Percentiles rank a stretch among this genome's conserved stretches.
Evolutionary conservation across 1,140 invertebrate genomes (phyloP).

Genomic region (Conus betulinus): DNA sequence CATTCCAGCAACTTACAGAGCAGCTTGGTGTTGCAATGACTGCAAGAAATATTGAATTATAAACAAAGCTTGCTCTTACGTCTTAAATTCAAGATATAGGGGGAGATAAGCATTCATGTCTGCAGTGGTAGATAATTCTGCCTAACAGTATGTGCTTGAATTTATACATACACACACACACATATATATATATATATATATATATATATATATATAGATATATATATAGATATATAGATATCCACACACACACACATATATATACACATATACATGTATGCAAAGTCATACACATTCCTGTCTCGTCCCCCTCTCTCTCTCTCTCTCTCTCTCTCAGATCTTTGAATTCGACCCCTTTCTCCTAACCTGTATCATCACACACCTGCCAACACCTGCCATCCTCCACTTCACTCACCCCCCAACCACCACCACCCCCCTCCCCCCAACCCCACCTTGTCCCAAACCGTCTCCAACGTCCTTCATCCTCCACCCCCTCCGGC

Average conservation of each 20-base stretch:
- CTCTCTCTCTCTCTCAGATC: not conserved
- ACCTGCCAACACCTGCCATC: not conserved
- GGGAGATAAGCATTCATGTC: not conserved
- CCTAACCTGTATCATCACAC: not conserved
- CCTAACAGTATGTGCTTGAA: not conserved
- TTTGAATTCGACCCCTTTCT: not conserved
- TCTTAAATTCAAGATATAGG: no score
- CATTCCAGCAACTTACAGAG: no score
- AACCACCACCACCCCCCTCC: no score
- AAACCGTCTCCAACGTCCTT: no score
- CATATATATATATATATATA: not conserved
- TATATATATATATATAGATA: not conserved
- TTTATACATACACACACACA: not conserved
- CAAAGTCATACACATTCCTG: not conserved
- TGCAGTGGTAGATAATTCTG: no score
- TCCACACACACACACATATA: constrained; percentile 1
- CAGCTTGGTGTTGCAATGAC: no score
- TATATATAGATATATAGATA: not conserved
- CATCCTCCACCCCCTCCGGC: no score
- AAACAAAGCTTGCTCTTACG: no score
- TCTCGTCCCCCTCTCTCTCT: not conserved
- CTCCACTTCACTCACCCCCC: no score
- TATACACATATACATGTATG: not conserved
- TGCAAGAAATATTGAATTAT: no score
- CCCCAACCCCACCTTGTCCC: no score